Base-by-base conservation (phyloP, 2,797 vertebrate genomes). In the Halcyon leucocephala region DNA sequence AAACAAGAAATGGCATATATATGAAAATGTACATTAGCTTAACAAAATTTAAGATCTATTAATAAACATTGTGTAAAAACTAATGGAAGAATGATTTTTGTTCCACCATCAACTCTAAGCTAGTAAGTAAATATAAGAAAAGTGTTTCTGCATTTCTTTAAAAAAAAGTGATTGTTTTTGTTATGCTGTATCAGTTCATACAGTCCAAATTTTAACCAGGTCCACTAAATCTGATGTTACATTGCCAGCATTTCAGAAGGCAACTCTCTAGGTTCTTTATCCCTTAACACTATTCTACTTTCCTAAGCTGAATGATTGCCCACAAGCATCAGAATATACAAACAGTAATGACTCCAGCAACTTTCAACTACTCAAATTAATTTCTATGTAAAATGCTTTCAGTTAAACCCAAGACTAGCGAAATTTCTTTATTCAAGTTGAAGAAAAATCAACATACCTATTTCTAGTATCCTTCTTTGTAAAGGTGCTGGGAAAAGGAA, bases 381-480 rank as follows among this genome's bases (percentile, higher is more conserved):
- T 78, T 79, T 67, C 22, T 42, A 44, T 1, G 13, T 21, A 67
- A 91, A 51, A 82, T 5, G 31, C 5, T 35, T 81, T 76, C 20
- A n/a, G 29, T 29, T 70, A 79, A 89, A 67, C 9, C 20, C 37
- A 57, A 25, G 51, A 72, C 14, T 25, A 72, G 14, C 28, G 24
- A 52, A 52, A 62, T 42, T 17, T 31, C 3, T 17, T 91, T 46
- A 81, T 10, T 80, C 33, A 74, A n/a, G 16, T 26, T 51, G 78
- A 74, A 77, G 60, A 37, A 22, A 73, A 29, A 8, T 25, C 14
- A 57, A 92, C 93, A 81, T 97, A 99, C 99, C 99, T 65, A 99
- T 99, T 97, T 99, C 99, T 96, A 99, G 96, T 97, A 98, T 98
- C 96, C 99, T 98, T 89, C 98, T 98, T 92, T 99, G 98, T 89